These are phyloP conservation scores for Strigamia transsilvanica DNA, from an alignment of 2,888 invertebrate genomes.

Conservation along the genomic window DNA sequence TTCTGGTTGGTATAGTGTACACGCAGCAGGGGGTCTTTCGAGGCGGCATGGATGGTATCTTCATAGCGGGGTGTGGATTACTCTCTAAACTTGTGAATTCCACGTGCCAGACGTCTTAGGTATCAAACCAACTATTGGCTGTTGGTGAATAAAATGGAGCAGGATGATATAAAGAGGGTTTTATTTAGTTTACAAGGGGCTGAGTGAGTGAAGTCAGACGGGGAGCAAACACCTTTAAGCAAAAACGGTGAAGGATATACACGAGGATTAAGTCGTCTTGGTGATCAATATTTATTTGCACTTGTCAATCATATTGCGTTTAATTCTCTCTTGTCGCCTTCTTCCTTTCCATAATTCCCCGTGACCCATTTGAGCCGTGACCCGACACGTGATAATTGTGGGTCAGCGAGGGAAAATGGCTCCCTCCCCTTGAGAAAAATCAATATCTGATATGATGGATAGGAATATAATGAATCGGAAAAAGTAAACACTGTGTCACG, in stretches of 20 bases:
- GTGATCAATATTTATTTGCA: conserved; percentile 27
- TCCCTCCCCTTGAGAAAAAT: conserved; percentile 45
- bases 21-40: not conserved
- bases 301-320: conserved; percentile 9
- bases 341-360: conserved; percentile 33
- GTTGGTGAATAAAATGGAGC: not conserved
- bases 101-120: not conserved
- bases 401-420: conserved; percentile 35
- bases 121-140: not conserved
- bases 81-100: not conserved
- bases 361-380: conserved; percentile 40
- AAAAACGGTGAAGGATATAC: not conserved
- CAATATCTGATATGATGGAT: conserved; percentile 44
- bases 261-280: conserved; percentile 34
- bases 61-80: too few species aligned
- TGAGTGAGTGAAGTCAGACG: not conserved
- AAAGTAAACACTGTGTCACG: conserved; percentile 36
- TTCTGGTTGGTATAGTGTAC: too few species aligned
- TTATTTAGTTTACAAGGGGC: not conserved
- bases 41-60: too few species aligned
- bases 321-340: conserved; percentile 24
- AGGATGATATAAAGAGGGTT: not conserved
- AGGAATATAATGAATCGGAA: conserved; percentile 43
- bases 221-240: not conserved
- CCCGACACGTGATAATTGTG: conserved; percentile 48